Base-by-base conservation (phyloP, 2,797 vertebrate genomes). In the Notolepis coatsorum region DNA sequence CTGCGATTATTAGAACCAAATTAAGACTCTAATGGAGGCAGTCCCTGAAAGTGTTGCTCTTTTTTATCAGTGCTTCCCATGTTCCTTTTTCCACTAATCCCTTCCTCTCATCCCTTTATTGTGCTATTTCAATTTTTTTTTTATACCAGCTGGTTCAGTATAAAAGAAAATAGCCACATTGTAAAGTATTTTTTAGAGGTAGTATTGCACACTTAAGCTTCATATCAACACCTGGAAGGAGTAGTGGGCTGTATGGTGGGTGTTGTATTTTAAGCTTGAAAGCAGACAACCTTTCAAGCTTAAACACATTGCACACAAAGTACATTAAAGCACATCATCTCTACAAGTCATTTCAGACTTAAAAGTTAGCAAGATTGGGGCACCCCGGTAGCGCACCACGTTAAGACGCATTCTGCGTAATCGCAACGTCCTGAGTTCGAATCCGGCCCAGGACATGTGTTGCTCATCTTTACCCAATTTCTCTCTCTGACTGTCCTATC, bases 21-120 rank as follows among this genome's bases (percentile, higher is more conserved):
- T 75, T 61, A 72, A 65, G 64, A 41, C 38, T 49, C 31, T 61
- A 68, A 82, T 78, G 71, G 73, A 35, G 23, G 61, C 62, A 85
- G 73, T 64, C 50, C 50, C 57, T 59, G 35, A 67, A 80, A 58
- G 74, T 71, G 49, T 62, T 41, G 65, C 20, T 56, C n/a, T 13
- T 57, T 65, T 72, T 65, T 25, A 69, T 73, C 53, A 33, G 48
- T 24, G 31, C 65, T 64, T 62, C 17, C 35, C 45, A 56, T 51
- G n/a, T 69, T 18, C 35, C 42, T 13, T 48, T 33, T 25, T 62
- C n/a, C 20, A 23, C 48, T 78, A 81, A 80, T 72, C 31, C 60
- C 39, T 62, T 56, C n/a, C 12, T 57, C 3, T 75, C 53, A 30
- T 30, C 6, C 43, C 7, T 59, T 50, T 18, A 59, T 59, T 46